Percentiles rank a stretch among this genome's conserved stretches.
These are phyloP conservation scores for Lottia scabra DNA, from an alignment of 2,888 invertebrate genomes.

Conservation along the genomic window DNA sequence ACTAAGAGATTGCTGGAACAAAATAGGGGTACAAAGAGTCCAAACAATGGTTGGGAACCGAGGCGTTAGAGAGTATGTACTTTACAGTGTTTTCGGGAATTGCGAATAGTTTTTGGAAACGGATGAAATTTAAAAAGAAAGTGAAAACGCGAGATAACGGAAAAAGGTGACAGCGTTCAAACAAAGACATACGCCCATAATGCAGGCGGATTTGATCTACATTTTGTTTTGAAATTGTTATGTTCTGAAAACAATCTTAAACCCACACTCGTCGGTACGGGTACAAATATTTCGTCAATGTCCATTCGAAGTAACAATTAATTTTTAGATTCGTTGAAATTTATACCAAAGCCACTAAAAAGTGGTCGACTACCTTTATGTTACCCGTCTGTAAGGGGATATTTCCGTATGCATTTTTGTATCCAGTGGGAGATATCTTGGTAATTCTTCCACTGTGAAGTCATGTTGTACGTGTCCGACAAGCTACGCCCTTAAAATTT, in stretches of 20 bases:
- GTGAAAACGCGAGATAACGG: background rate
- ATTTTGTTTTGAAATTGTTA: background rate
- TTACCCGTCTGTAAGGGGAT: background rate
- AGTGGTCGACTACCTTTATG: background rate
- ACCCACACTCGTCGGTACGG: background rate
- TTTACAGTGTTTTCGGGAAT: background rate
- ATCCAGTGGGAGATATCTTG: conserved; percentile 24
- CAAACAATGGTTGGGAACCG: too few relatives aligned
- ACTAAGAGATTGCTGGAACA: too few relatives aligned
- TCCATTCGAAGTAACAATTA: background rate
- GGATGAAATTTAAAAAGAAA: background rate
- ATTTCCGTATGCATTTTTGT: background rate
- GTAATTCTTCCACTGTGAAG: conserved; percentile 35
- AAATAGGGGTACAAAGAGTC: too few relatives aligned
- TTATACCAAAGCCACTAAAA: background rate
- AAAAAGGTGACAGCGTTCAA: background rate
- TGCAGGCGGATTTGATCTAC: background rate
- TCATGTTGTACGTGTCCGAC: too few relatives aligned
- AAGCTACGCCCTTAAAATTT: too few relatives aligned
- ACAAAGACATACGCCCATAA: background rate
- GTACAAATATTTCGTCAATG: background rate
- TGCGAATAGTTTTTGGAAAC: background rate
- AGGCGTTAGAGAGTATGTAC: background rate
- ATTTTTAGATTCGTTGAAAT: background rate
- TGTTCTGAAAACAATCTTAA: background rate